Evolutionary conservation across 2,113 vertebrate species (phyloP).

Genomic region (Oenanthe melanoleuca): DNA sequence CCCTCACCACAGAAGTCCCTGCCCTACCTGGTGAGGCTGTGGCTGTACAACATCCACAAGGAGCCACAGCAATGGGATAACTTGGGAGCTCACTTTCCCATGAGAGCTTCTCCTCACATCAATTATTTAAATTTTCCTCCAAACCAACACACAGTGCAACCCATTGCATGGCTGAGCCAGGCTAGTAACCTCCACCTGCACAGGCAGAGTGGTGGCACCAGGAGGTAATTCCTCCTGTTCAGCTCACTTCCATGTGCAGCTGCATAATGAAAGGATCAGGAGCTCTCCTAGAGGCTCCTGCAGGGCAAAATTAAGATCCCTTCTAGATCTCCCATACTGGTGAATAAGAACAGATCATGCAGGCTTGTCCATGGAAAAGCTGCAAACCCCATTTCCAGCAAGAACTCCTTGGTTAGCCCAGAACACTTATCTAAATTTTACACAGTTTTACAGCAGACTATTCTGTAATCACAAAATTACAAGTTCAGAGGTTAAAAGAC

Average conservation of each 20-base stretch:
- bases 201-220: not conserved
- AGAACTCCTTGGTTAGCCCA: not conserved
- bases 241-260: not conserved
- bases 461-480: not conserved
- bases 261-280: not conserved
- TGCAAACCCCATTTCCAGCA: not conserved
- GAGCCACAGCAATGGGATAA: not conserved
- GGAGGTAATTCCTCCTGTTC: not conserved
- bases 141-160: not conserved
- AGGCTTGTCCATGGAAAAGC: not conserved
- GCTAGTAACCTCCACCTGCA: not conserved
- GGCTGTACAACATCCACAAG: not conserved
- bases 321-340: not conserved
- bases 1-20: not conserved
- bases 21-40: fast-evolving
- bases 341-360: not conserved
- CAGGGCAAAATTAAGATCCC: not conserved
- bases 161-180: not conserved
- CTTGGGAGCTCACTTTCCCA: not conserved
- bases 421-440: fast-evolving
- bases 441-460: not conserved
- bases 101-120: not conserved
- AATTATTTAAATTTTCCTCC: not conserved
- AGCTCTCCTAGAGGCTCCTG: not conserved
- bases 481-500: not conserved